Conservation (phyloP, 2,797 vertebrate species). For the Anguilla obscura region DNA sequence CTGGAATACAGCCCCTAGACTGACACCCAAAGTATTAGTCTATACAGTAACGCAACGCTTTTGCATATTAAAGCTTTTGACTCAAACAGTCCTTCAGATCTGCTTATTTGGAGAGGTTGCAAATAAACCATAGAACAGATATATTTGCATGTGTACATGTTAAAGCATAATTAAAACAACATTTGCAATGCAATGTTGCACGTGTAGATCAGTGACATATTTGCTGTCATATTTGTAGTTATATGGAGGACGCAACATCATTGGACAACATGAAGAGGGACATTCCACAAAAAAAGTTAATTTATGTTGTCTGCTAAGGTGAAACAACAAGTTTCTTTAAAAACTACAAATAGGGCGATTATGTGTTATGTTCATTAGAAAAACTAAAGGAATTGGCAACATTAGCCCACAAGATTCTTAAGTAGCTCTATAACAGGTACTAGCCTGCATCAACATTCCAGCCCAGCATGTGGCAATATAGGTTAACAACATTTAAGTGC, state of each 20-base stretch:
- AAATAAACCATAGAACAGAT: not conserved
- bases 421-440: no score
- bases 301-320: conserved; percentile 30
- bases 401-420: no score
- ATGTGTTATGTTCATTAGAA: no score
- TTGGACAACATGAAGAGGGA: conserved; percentile 9
- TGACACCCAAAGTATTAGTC: conserved; percentile 25
- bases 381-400: no score
- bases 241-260: not conserved
- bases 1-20: conserved; percentile 12
- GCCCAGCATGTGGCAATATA: no score
- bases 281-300: conserved; percentile 26
- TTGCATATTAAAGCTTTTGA: not conserved
- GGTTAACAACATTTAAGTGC: no score
- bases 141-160: no score
- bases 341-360: no score
- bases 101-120: not conserved
- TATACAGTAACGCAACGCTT: conserved; percentile 8
- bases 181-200: no score
- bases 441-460: no score
- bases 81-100: conserved; percentile 13
- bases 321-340: not conserved
- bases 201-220: not conserved
- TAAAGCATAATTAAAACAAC: no score
- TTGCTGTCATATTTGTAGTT: not conserved